Evolutionary conservation across 2,797 vertebrate species (phyloP).

Genomic region (Balearica regulorum): DNA sequence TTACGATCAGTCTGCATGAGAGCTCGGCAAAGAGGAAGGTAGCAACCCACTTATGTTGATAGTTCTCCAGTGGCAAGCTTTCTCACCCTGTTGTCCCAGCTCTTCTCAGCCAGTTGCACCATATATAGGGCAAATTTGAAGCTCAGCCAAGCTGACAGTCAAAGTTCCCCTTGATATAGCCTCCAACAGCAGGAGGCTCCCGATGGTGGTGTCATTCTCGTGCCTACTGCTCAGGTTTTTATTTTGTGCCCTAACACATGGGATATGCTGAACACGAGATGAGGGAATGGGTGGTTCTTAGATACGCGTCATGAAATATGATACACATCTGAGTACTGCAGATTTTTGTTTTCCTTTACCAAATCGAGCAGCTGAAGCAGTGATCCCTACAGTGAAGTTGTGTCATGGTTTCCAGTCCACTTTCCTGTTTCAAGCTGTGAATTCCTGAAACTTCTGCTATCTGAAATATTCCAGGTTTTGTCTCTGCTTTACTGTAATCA

Average conservation of each 20-base stretch:
- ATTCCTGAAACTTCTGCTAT: neutral
- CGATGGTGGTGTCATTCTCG: conserved; percentile 66
- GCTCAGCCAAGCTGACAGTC: conserved; percentile 72
- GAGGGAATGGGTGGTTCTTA: conserved; percentile 3
- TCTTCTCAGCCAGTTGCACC: conserved; percentile 52
- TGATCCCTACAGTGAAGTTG: neutral
- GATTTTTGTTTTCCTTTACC: neutral
- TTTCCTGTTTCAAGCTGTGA: neutral
- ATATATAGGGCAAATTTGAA: conserved; percentile 66
- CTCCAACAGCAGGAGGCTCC: conserved; percentile 67
- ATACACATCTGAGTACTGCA: neutral
- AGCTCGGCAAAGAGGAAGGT: conserved; percentile 12
- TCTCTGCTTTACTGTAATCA: neutral
- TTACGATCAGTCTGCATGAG: neutral
- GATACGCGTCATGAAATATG: neutral
- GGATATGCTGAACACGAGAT: conserved; percentile 17
- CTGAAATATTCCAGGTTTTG: neutral
- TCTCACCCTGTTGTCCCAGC: conserved; percentile 43
- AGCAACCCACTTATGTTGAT: conserved; percentile 2
- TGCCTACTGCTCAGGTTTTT: conserved; percentile 73
- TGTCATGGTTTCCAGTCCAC: neutral
- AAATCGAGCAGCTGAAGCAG: neutral
- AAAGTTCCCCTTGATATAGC: conserved; percentile 60
- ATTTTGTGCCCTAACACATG: conserved; percentile 41
- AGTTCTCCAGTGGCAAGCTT: conserved; percentile 29